Percentiles rank a stretch among this genome's conserved stretches.
Conservation (phyloP, 1,140 invertebrate species). For the Sarcophaga bullata region DNA sequence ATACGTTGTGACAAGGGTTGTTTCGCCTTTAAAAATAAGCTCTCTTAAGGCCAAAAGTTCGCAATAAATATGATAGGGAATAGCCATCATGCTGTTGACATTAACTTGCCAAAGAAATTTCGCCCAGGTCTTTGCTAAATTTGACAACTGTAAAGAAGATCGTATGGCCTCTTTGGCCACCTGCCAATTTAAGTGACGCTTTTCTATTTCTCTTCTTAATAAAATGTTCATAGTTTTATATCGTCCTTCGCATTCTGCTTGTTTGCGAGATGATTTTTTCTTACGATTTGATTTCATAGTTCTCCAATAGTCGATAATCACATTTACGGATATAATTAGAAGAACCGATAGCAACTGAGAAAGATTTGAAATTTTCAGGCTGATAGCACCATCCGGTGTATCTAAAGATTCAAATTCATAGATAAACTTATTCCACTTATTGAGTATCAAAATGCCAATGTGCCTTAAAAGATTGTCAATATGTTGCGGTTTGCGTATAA, state of each 20-base stretch:
- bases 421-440: constrained; percentile 83
- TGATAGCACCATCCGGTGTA: constrained; percentile 65
- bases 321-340: constrained; percentile 59
- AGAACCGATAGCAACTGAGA: constrained; percentile 57
- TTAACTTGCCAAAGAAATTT: constrained; percentile 59
- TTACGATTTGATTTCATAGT: constrained; percentile 48
- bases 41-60: constrained; percentile 65
- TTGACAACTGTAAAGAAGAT: constrained; percentile 65
- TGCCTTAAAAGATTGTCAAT: constrained; percentile 75
- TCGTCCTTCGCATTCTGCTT: constrained; percentile 46
- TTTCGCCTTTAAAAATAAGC: constrained; percentile 62
- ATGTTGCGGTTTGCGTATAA: constrained; percentile 71
- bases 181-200: constrained; percentile 54
- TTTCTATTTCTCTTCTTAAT: constrained; percentile 65
- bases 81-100: constrained; percentile 58
- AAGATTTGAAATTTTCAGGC: constrained; percentile 48
- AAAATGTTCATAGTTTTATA: constrained; percentile 56
- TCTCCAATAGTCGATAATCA: constrained; percentile 53
- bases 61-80: constrained; percentile 64
- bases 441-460: constrained; percentile 74
- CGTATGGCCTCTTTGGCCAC: constrained; percentile 58
- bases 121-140: constrained; percentile 57
- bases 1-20: constrained; percentile 60
- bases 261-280: constrained; percentile 48
- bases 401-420: constrained; percentile 81